phyloP scores from a whole-genome alignment of 1,140 invertebrate genomes.

The Euglossa dilemma region DNA sequence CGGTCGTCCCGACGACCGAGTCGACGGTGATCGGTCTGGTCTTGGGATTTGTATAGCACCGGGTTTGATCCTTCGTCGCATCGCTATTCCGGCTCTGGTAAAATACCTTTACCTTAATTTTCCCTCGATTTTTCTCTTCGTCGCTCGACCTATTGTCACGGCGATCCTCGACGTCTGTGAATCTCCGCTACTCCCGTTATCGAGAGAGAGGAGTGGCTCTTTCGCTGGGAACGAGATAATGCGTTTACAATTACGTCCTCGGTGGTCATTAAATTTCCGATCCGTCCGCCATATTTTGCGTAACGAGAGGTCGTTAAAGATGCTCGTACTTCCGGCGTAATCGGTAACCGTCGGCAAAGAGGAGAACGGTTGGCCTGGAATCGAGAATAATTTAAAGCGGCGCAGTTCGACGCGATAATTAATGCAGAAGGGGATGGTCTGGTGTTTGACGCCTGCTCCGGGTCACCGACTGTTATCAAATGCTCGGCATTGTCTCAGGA shows the following conservation, averaged over 20 bases:
- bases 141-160: too few relatives aligned
- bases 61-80: too few relatives aligned
- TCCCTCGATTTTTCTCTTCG: too few relatives aligned
- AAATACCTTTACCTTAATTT: too few relatives aligned
- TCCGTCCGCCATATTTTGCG: not conserved
- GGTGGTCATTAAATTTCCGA: not conserved
- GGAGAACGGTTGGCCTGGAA: not conserved
- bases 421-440: slow-evolving; percentile 36
- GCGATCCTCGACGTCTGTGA: too few relatives aligned
- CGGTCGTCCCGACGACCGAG: too few relatives aligned
- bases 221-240: not conserved
- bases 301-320: slow-evolving; percentile 3
- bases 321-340: not conserved
- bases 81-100: too few relatives aligned
- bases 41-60: not conserved
- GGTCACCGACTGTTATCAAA: slow-evolving; percentile 41
- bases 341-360: not conserved
- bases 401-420: slow-evolving; percentile 47
- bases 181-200: too few relatives aligned
- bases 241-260: not conserved
- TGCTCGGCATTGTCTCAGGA: slow-evolving; percentile 52
- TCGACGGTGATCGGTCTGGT: not conserved
- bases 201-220: not conserved
- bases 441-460: slow-evolving; percentile 31
- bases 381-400: slow-evolving; percentile 41